Base-by-base conservation (phyloP, 2,113 vertebrate species). In the Semnopithecus entellus region DNA sequence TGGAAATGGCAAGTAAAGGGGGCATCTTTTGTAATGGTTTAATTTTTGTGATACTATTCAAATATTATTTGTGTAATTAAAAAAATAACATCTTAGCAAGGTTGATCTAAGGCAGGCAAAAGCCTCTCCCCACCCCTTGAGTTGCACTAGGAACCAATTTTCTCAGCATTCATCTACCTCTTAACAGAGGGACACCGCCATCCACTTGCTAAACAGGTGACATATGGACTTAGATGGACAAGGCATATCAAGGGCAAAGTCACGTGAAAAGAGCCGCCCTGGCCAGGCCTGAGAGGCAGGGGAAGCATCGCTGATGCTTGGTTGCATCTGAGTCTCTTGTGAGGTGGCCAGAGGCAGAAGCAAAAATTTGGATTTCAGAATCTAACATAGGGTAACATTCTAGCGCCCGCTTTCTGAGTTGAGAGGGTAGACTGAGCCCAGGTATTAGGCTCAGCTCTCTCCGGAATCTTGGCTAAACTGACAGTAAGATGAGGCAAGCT, bases 31-130 rank as follows among this genome's bases (percentile, higher is more conserved):
- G 38, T 52, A 83, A 84, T 78, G 30, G 30, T 57, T 94, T 94
- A 68, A 52, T 78, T 78, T 78, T 92, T 84, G 68, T 82, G 50
- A 75, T 91, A 83, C 72, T 94, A 83, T 79, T 94, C 20, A 73
- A 55, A 43, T 92, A 72, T 48, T 61, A 72, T 48, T 59, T 43
- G 22, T 20, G 32, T 50, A 80, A 92, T 30, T 83, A 48, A 55
- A 55, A 90, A 50, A 43, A 9, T 22, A 80, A 81, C 75, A 40
- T 72, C 11, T 76, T 72, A 50, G 59, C 45, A 79, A 89, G n/a
- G 4, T 80, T 73, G 52, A 89, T 64, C 32, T 73, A 90, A 92
- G 64, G 45, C 38, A 90, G 45, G 43, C 16, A 43, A 40, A 84
- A 78, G 20, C 66, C 38, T 66, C 45, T 66, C 7, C n/a, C 14